These are phyloP conservation scores for Cavia aperea DNA, from an alignment of 2,113 vertebrate genomes.

Conservation along the genomic window DNA sequence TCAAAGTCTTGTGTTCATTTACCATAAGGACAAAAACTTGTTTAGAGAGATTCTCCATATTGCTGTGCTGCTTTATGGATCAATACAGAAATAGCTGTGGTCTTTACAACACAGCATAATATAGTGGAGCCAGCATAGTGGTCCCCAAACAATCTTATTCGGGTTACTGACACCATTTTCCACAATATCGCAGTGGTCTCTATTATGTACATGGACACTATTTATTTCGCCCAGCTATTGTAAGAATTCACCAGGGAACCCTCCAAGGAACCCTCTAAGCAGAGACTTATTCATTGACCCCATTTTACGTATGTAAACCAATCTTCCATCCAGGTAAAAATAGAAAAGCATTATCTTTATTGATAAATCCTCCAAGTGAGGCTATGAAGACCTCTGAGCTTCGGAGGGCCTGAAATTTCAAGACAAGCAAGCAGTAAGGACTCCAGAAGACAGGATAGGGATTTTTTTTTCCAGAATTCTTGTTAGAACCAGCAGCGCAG, in stretches of 20 bases:
- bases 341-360: neutral
- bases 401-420: neutral
- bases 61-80: neutral
- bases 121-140: neutral
- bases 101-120: neutral
- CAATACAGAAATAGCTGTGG: neutral
- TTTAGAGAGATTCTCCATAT: neutral
- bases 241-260: neutral
- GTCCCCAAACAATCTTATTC: neutral
- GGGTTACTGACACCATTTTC: neutral
- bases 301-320: neutral
- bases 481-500: neutral
- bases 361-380: neutral
- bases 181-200: neutral
- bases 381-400: neutral
- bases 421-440: neutral
- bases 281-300: neutral
- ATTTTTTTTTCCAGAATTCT: neutral
- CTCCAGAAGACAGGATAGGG: neutral
- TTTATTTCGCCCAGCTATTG: neutral
- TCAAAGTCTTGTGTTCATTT: neutral
- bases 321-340: neutral
- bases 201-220: neutral
- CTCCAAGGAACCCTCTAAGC: neutral
- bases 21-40: conserved; percentile 8